These are phyloP conservation scores for Hybognathus amarus DNA, from an alignment of 2,797 vertebrate species.

Conservation along the genomic window DNA sequence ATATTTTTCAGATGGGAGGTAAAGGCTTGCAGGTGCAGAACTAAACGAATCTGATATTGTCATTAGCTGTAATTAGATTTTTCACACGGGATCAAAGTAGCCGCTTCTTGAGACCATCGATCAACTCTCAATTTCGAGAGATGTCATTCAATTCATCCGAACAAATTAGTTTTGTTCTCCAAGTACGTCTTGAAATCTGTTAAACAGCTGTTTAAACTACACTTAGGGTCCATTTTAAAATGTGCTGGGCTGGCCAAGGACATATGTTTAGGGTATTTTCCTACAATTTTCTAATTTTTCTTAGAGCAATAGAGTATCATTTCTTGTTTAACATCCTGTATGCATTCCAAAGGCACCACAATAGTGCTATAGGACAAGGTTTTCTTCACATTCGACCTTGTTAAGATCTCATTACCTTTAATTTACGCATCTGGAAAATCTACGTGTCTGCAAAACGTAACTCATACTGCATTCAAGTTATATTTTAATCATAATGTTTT, in stretches of 20 bases:
- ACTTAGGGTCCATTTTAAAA: neutral
- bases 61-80: conserved; percentile 51
- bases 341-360: conserved; percentile 4
- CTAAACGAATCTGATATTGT: conserved; percentile 57
- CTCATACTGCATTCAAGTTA: neutral
- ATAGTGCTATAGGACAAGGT: neutral
- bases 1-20: conserved; percentile 53
- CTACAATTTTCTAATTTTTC: conserved; percentile 13
- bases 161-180: conserved; percentile 8
- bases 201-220: conserved; percentile 32
- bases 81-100: conserved; percentile 49
- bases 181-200: conserved; percentile 34
- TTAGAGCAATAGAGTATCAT: neutral
- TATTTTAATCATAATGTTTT: conserved; percentile 20
- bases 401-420: conserved; percentile 12
- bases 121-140: conserved; percentile 19
- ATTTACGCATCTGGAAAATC: conserved; percentile 29
- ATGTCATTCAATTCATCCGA: conserved; percentile 45
- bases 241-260: neutral
- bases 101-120: conserved; percentile 1
- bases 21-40: conserved; percentile 55
- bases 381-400: neutral
- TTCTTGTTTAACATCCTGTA: conserved; percentile 17
- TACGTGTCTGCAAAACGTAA: neutral
- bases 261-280: conserved; percentile 13